Evolutionary conservation across 2,113 vertebrate species (phyloP).

Genomic region (Aspidoscelis tigris): DNA sequence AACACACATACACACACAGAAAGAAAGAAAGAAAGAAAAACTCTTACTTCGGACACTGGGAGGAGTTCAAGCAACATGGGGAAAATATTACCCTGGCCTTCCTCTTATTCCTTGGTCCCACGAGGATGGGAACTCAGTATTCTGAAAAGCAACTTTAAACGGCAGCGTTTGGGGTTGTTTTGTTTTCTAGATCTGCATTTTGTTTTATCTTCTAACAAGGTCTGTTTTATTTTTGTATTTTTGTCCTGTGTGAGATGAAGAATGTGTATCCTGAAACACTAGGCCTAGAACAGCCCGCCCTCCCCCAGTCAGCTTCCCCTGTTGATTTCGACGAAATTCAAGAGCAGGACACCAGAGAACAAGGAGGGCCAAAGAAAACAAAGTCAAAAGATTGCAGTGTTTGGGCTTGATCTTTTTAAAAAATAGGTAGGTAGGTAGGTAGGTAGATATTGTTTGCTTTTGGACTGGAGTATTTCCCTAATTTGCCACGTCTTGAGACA

Average conservation of each 20-base stretch:
- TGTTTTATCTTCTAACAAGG: constrained; percentile 58
- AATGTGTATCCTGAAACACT: constrained; percentile 33
- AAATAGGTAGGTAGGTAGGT: too few relatives aligned
- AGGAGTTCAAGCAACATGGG: constrained; percentile 53
- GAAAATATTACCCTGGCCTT: constrained; percentile 39
- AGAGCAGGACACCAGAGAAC: constrained; percentile 53
- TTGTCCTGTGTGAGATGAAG: constrained; percentile 54
- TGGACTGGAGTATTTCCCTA: not conserved
- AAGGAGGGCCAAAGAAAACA: constrained; percentile 29
- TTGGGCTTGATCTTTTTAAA: too few relatives aligned
- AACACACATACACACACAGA: constrained; percentile 16
- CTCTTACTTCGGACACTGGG: constrained; percentile 73
- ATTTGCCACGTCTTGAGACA: too few relatives aligned
- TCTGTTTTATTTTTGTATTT: constrained; percentile 70
- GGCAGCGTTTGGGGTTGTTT: constrained; percentile 32
- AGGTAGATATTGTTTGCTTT: not conserved
- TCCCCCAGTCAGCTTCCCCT: constrained; percentile 3
- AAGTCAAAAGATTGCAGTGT: too few relatives aligned
- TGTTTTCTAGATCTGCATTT: constrained; percentile 58
- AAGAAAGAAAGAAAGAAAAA: constrained; percentile 27
- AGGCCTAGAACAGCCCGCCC: constrained; percentile 29
- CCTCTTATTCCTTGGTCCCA: constrained; percentile 30
- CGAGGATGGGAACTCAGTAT: constrained; percentile 24
- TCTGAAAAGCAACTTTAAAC: constrained; percentile 42
- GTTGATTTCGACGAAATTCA: constrained; percentile 20